phyloP scores from a whole-genome alignment of 2,888 invertebrate species.

The Trisateles emortualis region DNA sequence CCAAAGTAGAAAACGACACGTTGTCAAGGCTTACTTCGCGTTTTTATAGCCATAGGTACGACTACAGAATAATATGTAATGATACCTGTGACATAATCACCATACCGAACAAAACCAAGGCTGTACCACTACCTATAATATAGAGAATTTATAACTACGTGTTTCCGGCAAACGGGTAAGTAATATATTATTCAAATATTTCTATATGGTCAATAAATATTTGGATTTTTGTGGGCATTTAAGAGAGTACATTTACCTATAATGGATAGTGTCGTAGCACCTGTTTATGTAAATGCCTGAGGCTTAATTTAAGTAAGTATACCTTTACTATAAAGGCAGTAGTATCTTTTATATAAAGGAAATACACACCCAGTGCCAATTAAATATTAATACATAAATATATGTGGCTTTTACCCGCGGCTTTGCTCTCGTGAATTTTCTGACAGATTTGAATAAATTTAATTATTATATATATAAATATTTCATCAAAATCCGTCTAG shows the following conservation, averaged over 20 bases:
- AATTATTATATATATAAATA: no score
- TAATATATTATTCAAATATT: constrained; percentile 28
- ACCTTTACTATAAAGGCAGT: neutral
- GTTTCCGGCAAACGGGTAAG: constrained; percentile 56
- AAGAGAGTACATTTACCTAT: neutral
- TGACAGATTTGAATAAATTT: no score
- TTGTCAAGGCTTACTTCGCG: constrained; percentile 25
- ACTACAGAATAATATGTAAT: constrained; percentile 51
- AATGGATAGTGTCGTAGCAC: neutral
- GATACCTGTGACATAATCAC: constrained; percentile 59
- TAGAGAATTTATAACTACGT: constrained; percentile 55
- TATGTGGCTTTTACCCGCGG: no score
- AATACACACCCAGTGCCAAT: no score
- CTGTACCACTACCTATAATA: constrained; percentile 36
- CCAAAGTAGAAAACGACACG: constrained; percentile 23
- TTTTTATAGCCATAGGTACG: constrained; percentile 55
- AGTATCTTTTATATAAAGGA: no score
- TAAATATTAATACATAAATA: no score
- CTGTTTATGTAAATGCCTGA: neutral
- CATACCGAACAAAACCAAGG: constrained; percentile 59
- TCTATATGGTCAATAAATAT: constrained; percentile 14
- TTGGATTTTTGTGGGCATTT: neutral
- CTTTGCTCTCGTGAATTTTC: no score
- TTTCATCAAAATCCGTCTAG: no score
- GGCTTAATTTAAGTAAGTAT: no score